phyloP scores from a whole-genome alignment of 2,888 invertebrate species.

The Drosophila rellima region DNA sequence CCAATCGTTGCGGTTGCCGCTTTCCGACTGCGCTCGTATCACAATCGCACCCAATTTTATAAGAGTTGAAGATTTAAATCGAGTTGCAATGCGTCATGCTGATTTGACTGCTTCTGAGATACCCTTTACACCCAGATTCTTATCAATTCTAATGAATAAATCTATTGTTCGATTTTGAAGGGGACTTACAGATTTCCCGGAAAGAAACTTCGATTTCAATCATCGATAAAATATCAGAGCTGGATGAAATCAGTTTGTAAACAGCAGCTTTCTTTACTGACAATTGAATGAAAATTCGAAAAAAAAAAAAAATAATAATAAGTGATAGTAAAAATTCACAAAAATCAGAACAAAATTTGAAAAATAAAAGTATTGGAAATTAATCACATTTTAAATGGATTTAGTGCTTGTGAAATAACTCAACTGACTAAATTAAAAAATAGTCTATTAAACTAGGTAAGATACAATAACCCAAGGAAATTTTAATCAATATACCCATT shows the following conservation, averaged over 20 bases:
- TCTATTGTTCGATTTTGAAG: background rate
- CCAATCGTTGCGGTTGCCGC: constrained; percentile 65
- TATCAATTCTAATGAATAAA: background rate
- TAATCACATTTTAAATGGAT: too few species aligned
- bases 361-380: too few species aligned
- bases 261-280: too few species aligned
- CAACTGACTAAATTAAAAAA: too few species aligned
- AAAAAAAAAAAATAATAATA: too few species aligned
- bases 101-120: constrained; percentile 9
- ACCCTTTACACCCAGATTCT: constrained; percentile 22
- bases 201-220: background rate
- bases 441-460: too few species aligned
- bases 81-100: constrained; percentile 22
- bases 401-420: too few species aligned
- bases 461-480: too few species aligned
- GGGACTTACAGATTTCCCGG: background rate
- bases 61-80: constrained; percentile 55
- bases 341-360: too few species aligned
- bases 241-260: background rate
- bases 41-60: constrained; percentile 69
- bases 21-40: constrained; percentile 69
- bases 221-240: background rate
- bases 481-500: too few species aligned
- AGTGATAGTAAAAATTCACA: too few species aligned
- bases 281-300: too few species aligned